Evolutionary conservation across 1,140 invertebrate species (phyloP).

Genomic region (Cydia splendana): DNA sequence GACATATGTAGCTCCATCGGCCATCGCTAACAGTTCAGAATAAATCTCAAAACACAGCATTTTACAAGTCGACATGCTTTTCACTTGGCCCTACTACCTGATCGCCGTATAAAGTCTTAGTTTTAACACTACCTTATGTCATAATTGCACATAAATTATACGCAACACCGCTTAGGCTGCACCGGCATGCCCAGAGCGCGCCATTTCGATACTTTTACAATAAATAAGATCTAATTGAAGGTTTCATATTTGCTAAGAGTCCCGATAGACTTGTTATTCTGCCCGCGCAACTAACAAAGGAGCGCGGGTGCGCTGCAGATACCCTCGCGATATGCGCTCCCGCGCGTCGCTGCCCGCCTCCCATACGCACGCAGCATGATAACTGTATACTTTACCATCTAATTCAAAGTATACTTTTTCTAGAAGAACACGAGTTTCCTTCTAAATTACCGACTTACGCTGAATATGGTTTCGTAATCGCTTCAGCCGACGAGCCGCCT

Average conservation of each 20-base stretch:
- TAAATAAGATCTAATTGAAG: conserved; percentile 57
- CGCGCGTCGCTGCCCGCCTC: conserved; percentile 41
- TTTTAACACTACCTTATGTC: conserved; percentile 39
- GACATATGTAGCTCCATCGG: conserved; percentile 32
- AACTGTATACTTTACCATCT: conserved; percentile 53
- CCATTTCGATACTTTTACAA: conserved; percentile 38
- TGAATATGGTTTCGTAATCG: conserved; percentile 39
- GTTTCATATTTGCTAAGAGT: conserved; percentile 70
- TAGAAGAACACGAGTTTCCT: conserved; percentile 60
- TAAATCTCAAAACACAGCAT: conserved; percentile 42
- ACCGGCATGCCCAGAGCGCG: not conserved
- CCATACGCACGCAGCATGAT: conserved; percentile 64
- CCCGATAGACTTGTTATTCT: conserved; percentile 70
- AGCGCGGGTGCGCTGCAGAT: conserved; percentile 54
- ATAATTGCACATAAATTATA: conserved; percentile 46
- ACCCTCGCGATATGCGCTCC: conserved; percentile 41
- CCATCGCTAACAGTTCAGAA: conserved; percentile 40
- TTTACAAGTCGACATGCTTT: conserved; percentile 34
- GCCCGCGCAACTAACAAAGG: conserved; percentile 72
- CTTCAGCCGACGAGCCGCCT: conserved; percentile 42
- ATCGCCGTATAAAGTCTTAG: conserved; percentile 42
- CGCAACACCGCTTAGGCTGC: conserved; percentile 31
- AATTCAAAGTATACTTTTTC: conserved; percentile 64
- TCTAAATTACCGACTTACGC: conserved; percentile 50
- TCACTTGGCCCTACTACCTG: conserved; percentile 38